phyloP scores from a whole-genome alignment of 2,113 vertebrate species.

The Xyrauchen texanus region DNA sequence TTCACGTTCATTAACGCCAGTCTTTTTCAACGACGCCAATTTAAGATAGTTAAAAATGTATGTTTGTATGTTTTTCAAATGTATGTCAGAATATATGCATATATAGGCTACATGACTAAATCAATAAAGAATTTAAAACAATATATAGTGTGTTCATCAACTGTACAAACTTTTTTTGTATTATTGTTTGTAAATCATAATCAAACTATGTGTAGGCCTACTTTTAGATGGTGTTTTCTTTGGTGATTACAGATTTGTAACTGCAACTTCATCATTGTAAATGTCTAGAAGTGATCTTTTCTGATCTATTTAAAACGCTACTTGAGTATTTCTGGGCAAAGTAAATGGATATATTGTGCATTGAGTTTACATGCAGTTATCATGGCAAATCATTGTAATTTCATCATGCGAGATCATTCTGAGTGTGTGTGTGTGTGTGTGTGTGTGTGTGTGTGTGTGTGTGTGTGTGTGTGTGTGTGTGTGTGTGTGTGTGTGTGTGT shows the following conservation, averaged over 20 bases:
- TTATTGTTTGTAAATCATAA: background rate
- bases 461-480: no score
- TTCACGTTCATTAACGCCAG: background rate
- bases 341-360: background rate
- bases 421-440: background rate
- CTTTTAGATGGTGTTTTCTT: background rate
- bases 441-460: no score
- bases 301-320: background rate
- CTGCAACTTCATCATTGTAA: background rate
- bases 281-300: background rate
- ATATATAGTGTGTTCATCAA: background rate
- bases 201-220: background rate
- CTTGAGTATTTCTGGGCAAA: no score
- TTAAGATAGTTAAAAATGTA: no score
- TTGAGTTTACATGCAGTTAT: background rate
- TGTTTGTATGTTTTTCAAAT: no score
- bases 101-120: background rate
- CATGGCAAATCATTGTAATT: background rate
- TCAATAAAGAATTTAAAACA: background rate
- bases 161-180: no score
- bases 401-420: background rate
- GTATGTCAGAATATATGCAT: background rate
- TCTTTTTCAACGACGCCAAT: no score
- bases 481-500: no score
- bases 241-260: background rate